Evolutionary conservation across 2,113 vertebrate genomes (phyloP), one percentile per base, ranked within the genome.

Genomic region (Triplophysa tibetana): DNA sequence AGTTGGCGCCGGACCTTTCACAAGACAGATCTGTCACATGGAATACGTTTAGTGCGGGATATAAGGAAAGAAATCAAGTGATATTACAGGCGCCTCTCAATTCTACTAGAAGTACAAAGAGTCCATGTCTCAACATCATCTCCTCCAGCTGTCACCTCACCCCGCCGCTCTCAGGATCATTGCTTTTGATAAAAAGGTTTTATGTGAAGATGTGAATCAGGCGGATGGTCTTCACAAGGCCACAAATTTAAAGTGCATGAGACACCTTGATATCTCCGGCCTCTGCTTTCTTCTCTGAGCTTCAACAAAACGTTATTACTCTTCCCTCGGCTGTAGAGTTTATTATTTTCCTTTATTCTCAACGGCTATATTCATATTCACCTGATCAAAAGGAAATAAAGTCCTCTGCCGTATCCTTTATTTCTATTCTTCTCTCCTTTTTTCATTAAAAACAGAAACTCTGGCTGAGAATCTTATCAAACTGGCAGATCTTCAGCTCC

Each of bases 141-240:
- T 70, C 67, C 50, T 52, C 50, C 50, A 52, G 13, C 14, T 17
- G 50, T 52, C 16, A 52, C 14, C 50, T 52, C 50, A 16, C 50
- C 14, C 50, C 12, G 50, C 1, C 16, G 50, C 50, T 26, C 45
- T 52, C 45, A 12, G 68, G 16, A 29, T 70, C 24, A 10, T 16
- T 24, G 48, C 24, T 29, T 70, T 45, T 52, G 23, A 50, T 45
- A 29, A 17, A 70, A 70, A 26, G 23, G 16, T 4, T 70, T 70
- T 50, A 29, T 70, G 16, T 70, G 50, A 70, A 70, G 17, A 23
- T 70, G 45, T 70, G 23, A 54, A 70, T 24, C 43, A 69, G 66
- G 14, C 43, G 45, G 41, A 45, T 24, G 68, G 50, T 29, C 14
- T 23, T 52, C 23, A 0, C 2, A 26, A 70, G 1, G 24, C 9